These are phyloP conservation scores for Leucoraja erinaceus DNA, from an alignment of 2,113 vertebrate genomes.

Conservation along the genomic window DNA sequence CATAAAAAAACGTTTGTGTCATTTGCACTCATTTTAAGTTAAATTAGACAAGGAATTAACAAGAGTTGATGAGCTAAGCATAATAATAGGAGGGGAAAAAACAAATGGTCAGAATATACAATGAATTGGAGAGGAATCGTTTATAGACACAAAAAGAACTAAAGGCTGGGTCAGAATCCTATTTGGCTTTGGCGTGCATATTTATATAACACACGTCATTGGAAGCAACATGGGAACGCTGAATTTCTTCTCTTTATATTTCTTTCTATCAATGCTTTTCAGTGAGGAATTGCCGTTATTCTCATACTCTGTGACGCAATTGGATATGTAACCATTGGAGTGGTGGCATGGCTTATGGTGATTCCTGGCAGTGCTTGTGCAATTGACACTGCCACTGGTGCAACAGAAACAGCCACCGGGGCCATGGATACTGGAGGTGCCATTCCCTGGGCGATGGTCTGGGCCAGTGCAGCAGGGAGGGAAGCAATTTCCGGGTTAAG, in stretches of 20 bases:
- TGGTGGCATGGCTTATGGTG: conserved; percentile 94
- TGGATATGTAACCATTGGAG: conserved; percentile 91
- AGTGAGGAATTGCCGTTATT: conserved; percentile 91
- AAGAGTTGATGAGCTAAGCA: background rate
- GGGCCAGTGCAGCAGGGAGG: conserved; percentile 81
- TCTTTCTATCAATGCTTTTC: conserved; percentile 42
- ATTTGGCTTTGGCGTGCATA: conserved; percentile 12
- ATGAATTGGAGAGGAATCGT: conserved; percentile 10
- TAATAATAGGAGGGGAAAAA: background rate
- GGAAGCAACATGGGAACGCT: conserved; percentile 14
- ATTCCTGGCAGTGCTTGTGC: conserved; percentile 83
- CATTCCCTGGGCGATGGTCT: conserved; percentile 92
- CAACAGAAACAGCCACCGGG: conserved; percentile 85
- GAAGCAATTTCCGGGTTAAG: conserved; percentile 88
- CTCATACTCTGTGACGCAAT: conserved; percentile 96
- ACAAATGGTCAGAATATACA: background rate
- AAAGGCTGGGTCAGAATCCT: conserved; percentile 19
- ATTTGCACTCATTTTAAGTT: background rate
- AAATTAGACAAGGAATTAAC: background rate
- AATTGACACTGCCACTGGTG: conserved; percentile 89
- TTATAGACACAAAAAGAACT: background rate
- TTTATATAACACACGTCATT: background rate
- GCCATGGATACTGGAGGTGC: conserved; percentile 92
- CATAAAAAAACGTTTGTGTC: background rate
- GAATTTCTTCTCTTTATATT: background rate